Evolutionary conservation across 92 coral and sea anemone genomes (phyloP).

Genomic region (Paragorgia papillata): DNA sequence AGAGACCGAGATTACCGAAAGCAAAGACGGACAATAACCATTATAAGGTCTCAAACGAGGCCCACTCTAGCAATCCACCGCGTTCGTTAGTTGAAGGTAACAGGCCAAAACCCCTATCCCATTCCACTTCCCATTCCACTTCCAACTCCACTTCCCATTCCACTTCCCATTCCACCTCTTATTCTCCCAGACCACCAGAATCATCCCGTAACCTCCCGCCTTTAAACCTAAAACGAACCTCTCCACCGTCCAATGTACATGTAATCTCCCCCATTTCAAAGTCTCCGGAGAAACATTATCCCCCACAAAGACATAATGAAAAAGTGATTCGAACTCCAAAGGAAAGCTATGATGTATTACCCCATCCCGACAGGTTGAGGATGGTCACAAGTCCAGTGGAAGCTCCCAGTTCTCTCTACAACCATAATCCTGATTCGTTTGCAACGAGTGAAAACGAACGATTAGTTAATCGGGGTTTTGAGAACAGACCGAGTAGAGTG

Average conservation of each 20-base stretch:
- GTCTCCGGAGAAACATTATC: background rate
- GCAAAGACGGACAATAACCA: no score
- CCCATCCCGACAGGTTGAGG: constrained; percentile 13
- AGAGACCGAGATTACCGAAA: no score
- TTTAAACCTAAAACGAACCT: background rate
- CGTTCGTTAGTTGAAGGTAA: no score
- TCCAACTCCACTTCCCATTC: background rate
- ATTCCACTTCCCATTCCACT: background rate
- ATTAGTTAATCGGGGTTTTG: background rate
- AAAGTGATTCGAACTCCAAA: background rate
- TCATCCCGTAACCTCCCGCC: constrained; percentile 31
- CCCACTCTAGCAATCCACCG: no score
- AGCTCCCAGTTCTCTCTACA: background rate
- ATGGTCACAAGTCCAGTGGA: constrained; percentile 1
- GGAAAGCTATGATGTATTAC: background rate
- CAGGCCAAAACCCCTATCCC: background rate
- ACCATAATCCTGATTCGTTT: background rate
- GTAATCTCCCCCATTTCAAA: constrained; percentile 2
- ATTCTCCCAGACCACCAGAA: background rate
- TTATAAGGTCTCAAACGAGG: no score
- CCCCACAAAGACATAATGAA: background rate
- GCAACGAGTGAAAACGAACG: background rate
- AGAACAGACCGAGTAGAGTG: background rate
- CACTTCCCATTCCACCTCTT: background rate
- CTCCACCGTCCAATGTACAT: constrained; percentile 12